Base-by-base conservation (phyloP, 2,113 vertebrate species). In the Megaceryle torquata region DNA sequence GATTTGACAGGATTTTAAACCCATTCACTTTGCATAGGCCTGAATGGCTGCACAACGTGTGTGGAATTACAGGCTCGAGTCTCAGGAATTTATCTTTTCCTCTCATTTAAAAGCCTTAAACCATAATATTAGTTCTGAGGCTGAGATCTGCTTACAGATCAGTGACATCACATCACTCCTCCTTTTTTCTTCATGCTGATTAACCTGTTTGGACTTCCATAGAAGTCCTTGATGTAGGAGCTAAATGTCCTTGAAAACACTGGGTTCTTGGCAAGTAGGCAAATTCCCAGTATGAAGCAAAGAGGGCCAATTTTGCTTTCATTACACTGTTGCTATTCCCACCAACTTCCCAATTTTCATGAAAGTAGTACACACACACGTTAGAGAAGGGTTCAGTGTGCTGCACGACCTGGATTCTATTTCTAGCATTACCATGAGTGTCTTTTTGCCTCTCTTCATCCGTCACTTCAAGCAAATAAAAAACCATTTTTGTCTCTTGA, bases 231-330 rank as follows among this genome's bases (percentile, higher is more conserved):
- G 86, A 89, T 90, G 82, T 64, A 94, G 72, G 72, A 93, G 82
- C 83, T 86, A 84, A 93, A 93, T 12, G 95, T 91, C 95, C 95
- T 97, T 97, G 93, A 93, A 97, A 96, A 95, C 95, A 59, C 72
- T 41, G 56, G 90, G 86, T 81, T 95, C 95, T 94, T 97, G 96
- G 95, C 96, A 97, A 97, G 84, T 95, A 97, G 96, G 95, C 95
- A 93, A 96, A 96, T 96, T 96, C 95, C 95, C 93, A 93, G 91
- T 95, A 94, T 92, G 96, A 95, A 91, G 93, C 82, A 86, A 92
- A 96, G 96, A 35, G 29, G 80, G 90, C 64, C 85, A 95, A 95
- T 96, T 96, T 90, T 96, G 83, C 91, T 88, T 90, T 95, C 86
- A 94, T 96, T 96, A 96, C 90, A 84, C 90, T 93, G 93, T 94